Conservation (phyloP, 1,140 invertebrate species). For the Psix sp. region DNA sequence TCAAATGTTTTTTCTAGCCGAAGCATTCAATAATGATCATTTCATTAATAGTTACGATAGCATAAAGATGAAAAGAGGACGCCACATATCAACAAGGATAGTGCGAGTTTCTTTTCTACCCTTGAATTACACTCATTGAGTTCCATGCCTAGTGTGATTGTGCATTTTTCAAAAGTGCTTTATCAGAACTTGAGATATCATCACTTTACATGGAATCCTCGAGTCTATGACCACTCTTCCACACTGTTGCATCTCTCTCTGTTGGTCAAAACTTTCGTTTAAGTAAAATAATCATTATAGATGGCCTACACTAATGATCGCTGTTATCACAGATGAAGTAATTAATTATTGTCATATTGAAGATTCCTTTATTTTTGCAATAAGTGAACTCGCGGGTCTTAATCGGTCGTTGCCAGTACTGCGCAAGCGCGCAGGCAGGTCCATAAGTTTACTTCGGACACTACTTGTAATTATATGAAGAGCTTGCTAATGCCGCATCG, state of each 20-base stretch:
- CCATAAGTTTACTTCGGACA: too few relatives aligned
- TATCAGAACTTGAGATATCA: conserved; percentile 35
- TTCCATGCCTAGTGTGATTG: conserved; percentile 46
- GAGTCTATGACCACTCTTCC: conserved; percentile 42
- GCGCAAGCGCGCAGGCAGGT: too few relatives aligned
- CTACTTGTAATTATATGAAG: too few relatives aligned
- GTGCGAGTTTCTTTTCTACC: conserved; percentile 50
- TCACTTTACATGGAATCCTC: conserved; percentile 44
- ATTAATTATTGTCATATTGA: too few relatives aligned
- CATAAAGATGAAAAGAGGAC: conserved; percentile 14
- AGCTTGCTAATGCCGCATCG: too few relatives aligned
- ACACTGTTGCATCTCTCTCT: conserved; percentile 25
- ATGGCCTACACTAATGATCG: too few relatives aligned
- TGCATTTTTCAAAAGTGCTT: conserved; percentile 34
- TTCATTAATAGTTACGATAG: conserved; percentile 45
- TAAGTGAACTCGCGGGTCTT: too few relatives aligned
- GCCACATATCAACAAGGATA: conserved; percentile 35
- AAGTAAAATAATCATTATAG: too few relatives aligned
- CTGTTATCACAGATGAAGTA: too few relatives aligned
- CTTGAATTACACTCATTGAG: conserved; percentile 60
- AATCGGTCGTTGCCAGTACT: too few relatives aligned
- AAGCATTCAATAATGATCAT: conserved; percentile 41
- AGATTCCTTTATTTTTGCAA: too few relatives aligned
- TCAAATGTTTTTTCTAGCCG: conserved; percentile 12
- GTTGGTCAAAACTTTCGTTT: conserved; percentile 15